Evolutionary conservation across 2,888 invertebrate genomes (phyloP).

Genomic region (Nomada flava): DNA sequence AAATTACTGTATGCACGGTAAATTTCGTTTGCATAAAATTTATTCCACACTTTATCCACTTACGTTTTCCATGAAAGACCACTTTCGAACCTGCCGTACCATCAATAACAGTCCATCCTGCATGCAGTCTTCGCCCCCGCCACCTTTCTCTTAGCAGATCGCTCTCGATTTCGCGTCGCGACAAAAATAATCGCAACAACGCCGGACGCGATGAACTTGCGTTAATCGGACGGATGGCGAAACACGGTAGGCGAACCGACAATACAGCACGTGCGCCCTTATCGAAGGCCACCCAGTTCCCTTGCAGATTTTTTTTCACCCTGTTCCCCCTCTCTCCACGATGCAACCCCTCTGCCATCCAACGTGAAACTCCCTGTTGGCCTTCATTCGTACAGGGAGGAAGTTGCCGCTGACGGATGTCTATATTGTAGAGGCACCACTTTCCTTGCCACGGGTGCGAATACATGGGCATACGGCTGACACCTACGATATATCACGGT

Average conservation of each 20-base stretch:
- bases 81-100: no score
- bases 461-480: slow-evolving; percentile 21
- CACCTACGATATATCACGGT: slow-evolving; percentile 52
- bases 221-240: not conserved
- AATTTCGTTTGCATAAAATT: no score
- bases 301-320: slow-evolving; percentile 9
- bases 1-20: no score
- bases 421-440: slow-evolving; percentile 33
- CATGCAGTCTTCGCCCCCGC: no score
- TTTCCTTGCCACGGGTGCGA: slow-evolving; percentile 20
- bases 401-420: slow-evolving; percentile 35
- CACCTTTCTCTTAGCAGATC: no score
- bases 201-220: not conserved
- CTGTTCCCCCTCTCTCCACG: not conserved
- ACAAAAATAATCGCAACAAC: slow-evolving; percentile 4
- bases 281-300: slow-evolving; percentile 57
- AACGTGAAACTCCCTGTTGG: slow-evolving; percentile 22
- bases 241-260: slow-evolving; percentile 17
- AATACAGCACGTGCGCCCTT: slow-evolving; percentile 57
- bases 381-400: slow-evolving; percentile 44
- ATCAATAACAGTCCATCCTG: no score
- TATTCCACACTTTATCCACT: no score
- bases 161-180: not conserved
- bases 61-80: no score
- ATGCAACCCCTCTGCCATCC: slow-evolving; percentile 56